Percentiles rank a stretch among this genome's conserved stretches.
Conservation (phyloP, 2,113 vertebrate genomes). For the Gambusia holbrooki region DNA sequence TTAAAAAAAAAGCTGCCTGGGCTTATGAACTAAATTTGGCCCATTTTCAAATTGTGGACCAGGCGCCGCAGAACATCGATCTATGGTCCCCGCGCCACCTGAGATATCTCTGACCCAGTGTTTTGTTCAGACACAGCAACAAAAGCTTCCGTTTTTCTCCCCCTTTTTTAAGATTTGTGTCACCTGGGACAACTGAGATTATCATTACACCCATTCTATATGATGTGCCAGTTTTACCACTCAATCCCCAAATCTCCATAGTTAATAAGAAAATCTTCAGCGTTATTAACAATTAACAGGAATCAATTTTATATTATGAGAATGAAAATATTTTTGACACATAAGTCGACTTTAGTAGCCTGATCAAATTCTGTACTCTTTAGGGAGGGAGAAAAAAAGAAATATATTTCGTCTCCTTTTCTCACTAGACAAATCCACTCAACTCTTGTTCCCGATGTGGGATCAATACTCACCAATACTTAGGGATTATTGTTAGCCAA, state of each 20-base stretch:
- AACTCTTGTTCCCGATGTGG: slow-evolving; percentile 18
- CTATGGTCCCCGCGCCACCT: no score
- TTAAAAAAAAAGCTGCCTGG: no score
- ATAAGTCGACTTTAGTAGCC: background rate
- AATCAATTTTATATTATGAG: background rate
- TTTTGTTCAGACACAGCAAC: no score
- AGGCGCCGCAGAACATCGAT: no score
- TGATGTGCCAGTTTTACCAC: background rate
- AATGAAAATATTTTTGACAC: background rate
- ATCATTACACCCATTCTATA: background rate
- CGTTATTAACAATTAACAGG: no score
- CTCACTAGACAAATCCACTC: slow-evolving; percentile 20
- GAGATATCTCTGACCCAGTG: no score
- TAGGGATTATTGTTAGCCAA: slow-evolving; percentile 62
- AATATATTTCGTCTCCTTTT: background rate
- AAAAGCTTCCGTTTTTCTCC: no score
- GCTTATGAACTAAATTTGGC: no score
- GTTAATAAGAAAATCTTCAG: background rate
- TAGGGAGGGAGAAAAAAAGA: slow-evolving; percentile 1
- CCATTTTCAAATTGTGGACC: no score
- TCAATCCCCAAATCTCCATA: background rate
- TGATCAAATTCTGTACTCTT: background rate
- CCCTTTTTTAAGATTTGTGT: no score
- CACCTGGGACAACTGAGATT: background rate
- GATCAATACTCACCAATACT: slow-evolving; percentile 66